Conservation (phyloP, 2,888 invertebrate genomes). For the Ochlodes sylvanus region DNA sequence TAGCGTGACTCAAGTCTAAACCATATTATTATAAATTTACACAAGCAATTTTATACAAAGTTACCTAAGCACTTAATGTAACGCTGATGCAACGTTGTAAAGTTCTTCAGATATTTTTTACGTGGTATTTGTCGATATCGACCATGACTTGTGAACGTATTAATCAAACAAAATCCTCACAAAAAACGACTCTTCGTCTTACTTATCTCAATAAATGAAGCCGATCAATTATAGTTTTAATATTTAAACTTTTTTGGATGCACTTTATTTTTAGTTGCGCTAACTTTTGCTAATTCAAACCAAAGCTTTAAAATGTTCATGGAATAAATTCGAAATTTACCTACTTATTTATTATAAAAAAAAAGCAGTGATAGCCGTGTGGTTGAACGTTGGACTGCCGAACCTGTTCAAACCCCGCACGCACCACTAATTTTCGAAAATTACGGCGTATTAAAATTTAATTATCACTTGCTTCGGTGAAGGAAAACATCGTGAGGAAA, state of each 20-base stretch:
- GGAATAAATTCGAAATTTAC: too few species aligned
- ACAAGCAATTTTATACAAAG: slow-evolving; percentile 14
- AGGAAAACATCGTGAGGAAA: too few species aligned
- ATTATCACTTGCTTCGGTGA: too few species aligned
- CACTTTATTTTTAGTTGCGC: slow-evolving; percentile 5
- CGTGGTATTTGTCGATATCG: slow-evolving; percentile 14
- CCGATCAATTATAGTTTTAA: slow-evolving; percentile 30
- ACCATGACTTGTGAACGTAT: slow-evolving; percentile 34
- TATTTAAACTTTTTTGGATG: slow-evolving; percentile 11
- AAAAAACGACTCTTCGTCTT: slow-evolving; percentile 27
- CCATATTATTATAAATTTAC: slow-evolving; percentile 1
- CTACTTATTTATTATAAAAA: too few species aligned
- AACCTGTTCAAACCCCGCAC: too few species aligned
- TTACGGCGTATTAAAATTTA: too few species aligned
- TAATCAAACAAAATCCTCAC: slow-evolving; percentile 34
- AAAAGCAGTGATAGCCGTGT: too few species aligned
- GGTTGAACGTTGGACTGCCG: too few species aligned
- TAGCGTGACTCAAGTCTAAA: background rate
- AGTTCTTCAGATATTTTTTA: slow-evolving; percentile 23
- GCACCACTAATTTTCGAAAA: too few species aligned
- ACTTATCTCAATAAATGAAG: slow-evolving; percentile 31
- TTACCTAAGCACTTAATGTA: slow-evolving; percentile 24
- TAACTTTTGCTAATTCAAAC: background rate
- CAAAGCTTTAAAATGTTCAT: too few species aligned
- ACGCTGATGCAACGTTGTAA: slow-evolving; percentile 19